A percentile compares a stretch with the other conserved stretches of the same genome.
Conservation (phyloP, 2,888 invertebrate genomes). For the Tipula unca region DNA sequence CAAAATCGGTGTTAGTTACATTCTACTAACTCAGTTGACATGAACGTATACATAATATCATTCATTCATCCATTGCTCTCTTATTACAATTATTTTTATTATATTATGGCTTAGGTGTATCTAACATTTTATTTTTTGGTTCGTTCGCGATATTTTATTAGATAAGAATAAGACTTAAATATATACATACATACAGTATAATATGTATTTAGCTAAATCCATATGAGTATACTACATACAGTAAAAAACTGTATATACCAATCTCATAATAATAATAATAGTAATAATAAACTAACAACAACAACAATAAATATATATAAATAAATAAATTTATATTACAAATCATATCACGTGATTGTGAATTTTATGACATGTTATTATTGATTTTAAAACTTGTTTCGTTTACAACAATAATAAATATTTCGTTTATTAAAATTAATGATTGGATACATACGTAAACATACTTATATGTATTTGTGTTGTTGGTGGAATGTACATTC, state of each 20-base stretch:
- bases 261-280: background rate
- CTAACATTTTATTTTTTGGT: background rate
- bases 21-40: background rate
- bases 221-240: background rate
- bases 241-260: background rate
- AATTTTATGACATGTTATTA: background rate
- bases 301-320: background rate
- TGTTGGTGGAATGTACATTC: background rate
- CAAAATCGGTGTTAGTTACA: background rate
- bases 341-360: background rate
- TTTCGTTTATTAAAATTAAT: background rate
- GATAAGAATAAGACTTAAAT: background rate
- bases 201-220: background rate
- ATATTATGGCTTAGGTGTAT: background rate
- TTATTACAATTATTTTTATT: background rate
- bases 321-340: background rate
- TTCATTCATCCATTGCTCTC: background rate
- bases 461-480: background rate
- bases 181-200: background rate
- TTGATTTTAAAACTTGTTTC: background rate
- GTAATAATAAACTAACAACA: background rate
- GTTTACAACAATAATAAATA: background rate
- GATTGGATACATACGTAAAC: too few relatives aligned
- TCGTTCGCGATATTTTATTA: background rate
- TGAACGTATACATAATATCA: too few relatives aligned